Evolutionary conservation across 2,888 invertebrate species (phyloP), one percentile per base, ranked within the genome.

Genomic region (Netelia melanura): DNA sequence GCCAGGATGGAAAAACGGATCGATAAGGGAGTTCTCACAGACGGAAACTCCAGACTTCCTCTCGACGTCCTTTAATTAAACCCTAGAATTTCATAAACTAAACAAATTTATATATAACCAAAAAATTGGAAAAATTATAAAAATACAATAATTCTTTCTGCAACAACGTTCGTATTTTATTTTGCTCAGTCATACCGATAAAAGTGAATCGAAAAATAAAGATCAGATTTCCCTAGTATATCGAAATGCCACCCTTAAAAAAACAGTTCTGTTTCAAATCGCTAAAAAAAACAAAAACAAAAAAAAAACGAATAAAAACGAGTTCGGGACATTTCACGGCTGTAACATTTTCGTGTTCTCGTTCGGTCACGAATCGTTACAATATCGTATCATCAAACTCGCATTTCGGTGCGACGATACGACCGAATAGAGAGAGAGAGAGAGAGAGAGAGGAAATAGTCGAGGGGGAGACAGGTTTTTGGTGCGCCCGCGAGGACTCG

Each of bases 401-500:
- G 65, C 56, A 80, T 76, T 76, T 62, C 56, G 6, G 23, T 30
- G 48, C 56, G 23, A 21, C 17, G 65, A 70, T 43, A 54, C 14
- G 58, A 56, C 48, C 17, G n/a, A 48, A n/a, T 21, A 43, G 48
- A 10, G 74, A 17, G 58, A 10, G 48, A 43, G 48, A 10, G 74
- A 17, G 58, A 10, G 48, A 43, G 43, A 25, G 58, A 62, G 21
- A 1, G 25, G 30, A 30, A 30, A 30, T 30, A 25, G 30, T 30
- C 52, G 72, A 44, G 65, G 78, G n/a, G 10, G 65, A 62, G 25
- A 43, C 43, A 58, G 43, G 74, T 23, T 68, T 70, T 75, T 70
- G 70, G 70, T 74, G 80, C 64, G 83, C 77, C 80, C 81, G 90
- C 86, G 89, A 88, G 89, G 87, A 87, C 85, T 87, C 86, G 81